phyloP scores from a whole-genome alignment of 2,888 invertebrate species.

The Volucella inanis region DNA sequence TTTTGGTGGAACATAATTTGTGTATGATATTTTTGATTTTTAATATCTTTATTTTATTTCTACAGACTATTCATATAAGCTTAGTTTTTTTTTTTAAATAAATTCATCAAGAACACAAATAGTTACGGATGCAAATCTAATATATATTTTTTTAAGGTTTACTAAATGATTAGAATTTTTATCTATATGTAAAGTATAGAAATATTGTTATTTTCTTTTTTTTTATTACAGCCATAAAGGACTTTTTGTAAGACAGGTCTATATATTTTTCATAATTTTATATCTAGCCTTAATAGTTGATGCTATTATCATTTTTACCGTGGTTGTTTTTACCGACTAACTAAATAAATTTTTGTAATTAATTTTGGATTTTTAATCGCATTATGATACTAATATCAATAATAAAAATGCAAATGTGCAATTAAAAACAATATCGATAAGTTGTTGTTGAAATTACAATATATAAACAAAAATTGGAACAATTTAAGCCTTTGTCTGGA shows the following conservation, averaged over 20 bases:
- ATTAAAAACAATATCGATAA: too few species aligned
- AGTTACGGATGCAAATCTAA: slow-evolving; percentile 57
- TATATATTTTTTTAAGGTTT: slow-evolving; percentile 15
- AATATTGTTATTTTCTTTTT: slow-evolving; percentile 25
- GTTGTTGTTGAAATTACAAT: too few species aligned
- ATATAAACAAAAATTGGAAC: too few species aligned
- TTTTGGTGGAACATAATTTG: slow-evolving; percentile 15
- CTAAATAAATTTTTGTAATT: too few species aligned
- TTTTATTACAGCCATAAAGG: slow-evolving; percentile 48
- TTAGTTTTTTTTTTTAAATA: slow-evolving; percentile 51
- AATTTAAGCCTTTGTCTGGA: too few species aligned
- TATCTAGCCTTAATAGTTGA: too few species aligned
- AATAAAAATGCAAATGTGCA: too few species aligned
- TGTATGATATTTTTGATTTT: neutral
- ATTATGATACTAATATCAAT: too few species aligned
- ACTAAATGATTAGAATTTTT: slow-evolving; percentile 29
- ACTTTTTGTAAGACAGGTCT: slow-evolving; percentile 13
- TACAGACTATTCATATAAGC: slow-evolving; percentile 36
- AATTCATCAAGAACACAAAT: slow-evolving; percentile 73
- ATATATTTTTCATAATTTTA: neutral
- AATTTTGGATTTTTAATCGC: too few species aligned
- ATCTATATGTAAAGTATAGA: slow-evolving; percentile 69
- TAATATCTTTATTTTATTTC: slow-evolving; percentile 5
- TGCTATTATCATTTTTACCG: too few species aligned
- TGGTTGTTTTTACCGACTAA: too few species aligned